Evolutionary conservation across 2,113 vertebrate genomes (phyloP).

Genomic region (Jaculus jaculus): DNA sequence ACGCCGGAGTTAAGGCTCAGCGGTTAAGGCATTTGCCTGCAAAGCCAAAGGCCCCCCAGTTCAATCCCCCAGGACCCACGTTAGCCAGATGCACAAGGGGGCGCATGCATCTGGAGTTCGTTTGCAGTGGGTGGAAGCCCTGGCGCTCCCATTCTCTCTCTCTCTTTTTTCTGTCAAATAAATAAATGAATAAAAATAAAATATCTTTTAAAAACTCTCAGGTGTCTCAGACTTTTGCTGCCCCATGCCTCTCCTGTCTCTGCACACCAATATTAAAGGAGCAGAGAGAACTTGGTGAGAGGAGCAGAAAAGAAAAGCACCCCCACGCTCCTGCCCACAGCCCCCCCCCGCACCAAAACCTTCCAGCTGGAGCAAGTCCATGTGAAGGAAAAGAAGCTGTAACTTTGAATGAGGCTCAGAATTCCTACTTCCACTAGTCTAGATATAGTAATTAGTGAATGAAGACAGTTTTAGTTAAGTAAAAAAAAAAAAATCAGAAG

Average conservation of each 20-base stretch:
- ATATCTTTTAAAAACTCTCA: too few relatives aligned
- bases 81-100: too few relatives aligned
- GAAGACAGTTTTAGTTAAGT: conserved; percentile 15
- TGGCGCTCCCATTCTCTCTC: too few relatives aligned
- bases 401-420: conserved; percentile 51
- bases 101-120: too few relatives aligned
- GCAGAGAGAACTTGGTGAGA: conserved; percentile 33
- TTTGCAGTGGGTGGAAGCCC: too few relatives aligned
- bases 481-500: not conserved
- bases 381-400: not conserved
- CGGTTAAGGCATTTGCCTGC: too few relatives aligned
- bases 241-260: not conserved
- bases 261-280: not conserved
- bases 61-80: too few relatives aligned
- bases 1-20: too few relatives aligned
- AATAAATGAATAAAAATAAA: too few relatives aligned
- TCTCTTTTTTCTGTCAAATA: too few relatives aligned
- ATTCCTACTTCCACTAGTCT: conserved; percentile 29
- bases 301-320: conserved; percentile 8
- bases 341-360: not conserved
- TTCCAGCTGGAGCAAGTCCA: conserved; percentile 43
- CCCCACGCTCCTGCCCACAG: not conserved
- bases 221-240: too few relatives aligned
- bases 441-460: conserved; percentile 37
- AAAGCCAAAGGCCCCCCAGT: too few relatives aligned